Percentiles rank a stretch among this genome's conserved stretches.
Evolutionary conservation across 1,140 invertebrate genomes (phyloP).

Genomic region (Drosophila mojavensis): DNA sequence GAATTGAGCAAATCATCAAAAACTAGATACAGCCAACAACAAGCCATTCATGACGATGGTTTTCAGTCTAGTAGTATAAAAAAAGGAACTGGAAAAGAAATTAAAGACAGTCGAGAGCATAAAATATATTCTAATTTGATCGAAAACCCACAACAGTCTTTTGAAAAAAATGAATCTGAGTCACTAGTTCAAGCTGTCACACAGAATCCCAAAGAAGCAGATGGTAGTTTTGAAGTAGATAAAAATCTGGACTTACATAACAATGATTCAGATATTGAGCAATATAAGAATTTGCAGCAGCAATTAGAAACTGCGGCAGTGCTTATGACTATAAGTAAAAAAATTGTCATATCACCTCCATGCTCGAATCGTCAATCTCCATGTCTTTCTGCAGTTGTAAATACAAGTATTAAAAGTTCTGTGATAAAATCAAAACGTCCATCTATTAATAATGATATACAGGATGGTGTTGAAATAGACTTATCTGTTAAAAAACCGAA

Average conservation of each 20-base stretch:
- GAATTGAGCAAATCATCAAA: constrained; percentile 81
- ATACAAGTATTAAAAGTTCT: constrained; percentile 84
- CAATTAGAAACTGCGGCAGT: constrained; percentile 83
- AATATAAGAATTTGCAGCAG: constrained; percentile 75
- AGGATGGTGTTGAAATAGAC: constrained; percentile 77
- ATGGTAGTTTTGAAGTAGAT: constrained; percentile 30
- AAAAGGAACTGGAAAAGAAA: constrained; percentile 41
- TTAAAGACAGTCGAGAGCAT: constrained; percentile 36
- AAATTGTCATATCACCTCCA: constrained; percentile 83
- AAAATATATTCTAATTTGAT: constrained; percentile 55
- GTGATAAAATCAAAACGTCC: constrained; percentile 84
- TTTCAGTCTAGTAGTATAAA: constrained; percentile 24
- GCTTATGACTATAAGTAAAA: constrained; percentile 84
- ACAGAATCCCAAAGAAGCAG: constrained; percentile 21
- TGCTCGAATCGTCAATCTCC: constrained; percentile 83
- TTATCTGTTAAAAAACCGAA: constrained; percentile 79
- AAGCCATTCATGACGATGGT: constrained; percentile 40
- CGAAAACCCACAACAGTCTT: constrained; percentile 33
- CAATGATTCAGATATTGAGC: constrained; percentile 60
- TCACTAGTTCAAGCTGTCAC: constrained; percentile 21
- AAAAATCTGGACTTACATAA: constrained; percentile 18
- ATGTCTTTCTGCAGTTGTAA: constrained; percentile 62
- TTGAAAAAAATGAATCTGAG: constrained; percentile 39
- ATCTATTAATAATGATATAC: constrained; percentile 64
- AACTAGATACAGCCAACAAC: constrained; percentile 54